Evolutionary conservation across 1,140 invertebrate species (phyloP), one percentile per base, ranked within the genome.

Genomic region (Homalodisca vitripennis): DNA sequence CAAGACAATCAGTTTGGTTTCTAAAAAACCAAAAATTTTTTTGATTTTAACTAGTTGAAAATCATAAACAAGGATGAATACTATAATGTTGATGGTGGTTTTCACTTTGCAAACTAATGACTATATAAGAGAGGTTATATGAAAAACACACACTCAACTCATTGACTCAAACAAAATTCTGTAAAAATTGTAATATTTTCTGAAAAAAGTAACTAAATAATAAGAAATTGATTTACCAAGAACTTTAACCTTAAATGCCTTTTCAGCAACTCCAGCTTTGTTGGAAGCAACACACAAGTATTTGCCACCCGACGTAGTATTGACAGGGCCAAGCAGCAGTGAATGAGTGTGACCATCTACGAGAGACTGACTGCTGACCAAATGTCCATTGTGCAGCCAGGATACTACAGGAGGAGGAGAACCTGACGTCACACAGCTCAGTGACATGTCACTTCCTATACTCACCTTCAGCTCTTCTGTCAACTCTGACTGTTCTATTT

Each of bases 281-380:
- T 78, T 78, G 26, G 73, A 72, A 24, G 73, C 74, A 20, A 74
- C 60, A 68, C 76, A 77, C 12, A 72, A 72, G 67, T 78, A 78
- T 46, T 75, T 71, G 29, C 77, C 77, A 47, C 48, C 67, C 29
- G 31, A 46, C 10, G 22, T 46, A 12, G 31, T 13, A 10, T 20
- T 20, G 20, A 66, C 30, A 55, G 53, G 41, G n/a, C 41, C 22
- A 17, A 69, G 34, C 3, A 22, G 26, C 53, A 71, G 31, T 3
- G 47, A 55, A 24, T 27, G 20, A 0, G 67, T n/a, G 29, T 70
- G 51, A 12, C 55, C 24, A 0, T 51, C 63, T 17, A 73, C 27
- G 3, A 31, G 47, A 3, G 29, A 20, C 13, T 32, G 20, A 31
- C 31, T 22, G 29, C 27, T 22, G 1, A 73, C 2, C 12, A 74